Evolutionary conservation across 2,113 vertebrate species (phyloP), one percentile per base, ranked within the genome.

Genomic region (Cacatua alba): DNA sequence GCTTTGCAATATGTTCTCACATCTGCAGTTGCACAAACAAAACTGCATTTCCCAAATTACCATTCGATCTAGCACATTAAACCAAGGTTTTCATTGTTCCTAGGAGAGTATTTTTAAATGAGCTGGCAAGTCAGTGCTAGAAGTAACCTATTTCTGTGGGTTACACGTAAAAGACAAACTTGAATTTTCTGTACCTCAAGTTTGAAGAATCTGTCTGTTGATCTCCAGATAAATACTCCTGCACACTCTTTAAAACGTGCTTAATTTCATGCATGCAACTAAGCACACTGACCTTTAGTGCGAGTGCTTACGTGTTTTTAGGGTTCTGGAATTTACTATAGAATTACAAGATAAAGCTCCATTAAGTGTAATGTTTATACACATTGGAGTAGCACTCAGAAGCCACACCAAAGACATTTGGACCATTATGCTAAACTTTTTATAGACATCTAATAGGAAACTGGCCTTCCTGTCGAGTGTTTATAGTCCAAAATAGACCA

Each of bases 21-120:
- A 78, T 90, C 63, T 93, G 59, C 84, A 96, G 28, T 63, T 94
- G 60, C 49, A 76, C 52, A 96, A 92, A 95, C 11, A 88, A 77
- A 96, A 82, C 17, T 69, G 16, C 46, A 76, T 84, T 84, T 95
- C 69, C 62, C 29, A 78, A 71, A 92, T 81, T 88, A 24, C 25
- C 6, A 9, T 92, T 89, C 77, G 29, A 82, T 95, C 39, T 88
- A 88, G 44, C 70, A 43, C n/a, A 53, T 72, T 74, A 86, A 88
- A 63, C 21, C 19, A 72, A 60, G 37, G 8, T 74, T 92, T 86
- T 79, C 14, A 11, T 49, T 82, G 62, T 82, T 87, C 26, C 53
- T 90, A n/a, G 23, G 49, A 86, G 39, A 79, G 13, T 81, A 35
- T 70, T 88, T 94, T 82, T 35, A 82, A 76, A 41, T 55, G 41